A percentile compares a stretch with the other conserved stretches of the same genome.
These are phyloP conservation scores for Peucedramus taeniatus DNA, from an alignment of 2,113 vertebrate species.

Conservation along the genomic window DNA sequence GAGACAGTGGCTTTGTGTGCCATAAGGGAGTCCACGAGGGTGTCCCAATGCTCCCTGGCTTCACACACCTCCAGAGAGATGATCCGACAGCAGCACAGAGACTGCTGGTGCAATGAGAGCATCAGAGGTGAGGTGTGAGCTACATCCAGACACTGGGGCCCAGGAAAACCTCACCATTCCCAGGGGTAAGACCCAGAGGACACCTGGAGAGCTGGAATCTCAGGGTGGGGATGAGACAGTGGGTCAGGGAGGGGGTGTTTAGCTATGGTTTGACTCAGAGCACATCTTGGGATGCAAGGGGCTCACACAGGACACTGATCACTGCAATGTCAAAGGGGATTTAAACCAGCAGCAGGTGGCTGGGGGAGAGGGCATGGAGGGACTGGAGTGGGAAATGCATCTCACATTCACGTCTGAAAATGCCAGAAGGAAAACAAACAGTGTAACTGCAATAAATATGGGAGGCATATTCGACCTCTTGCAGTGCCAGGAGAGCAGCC, in stretches of 20 bases:
- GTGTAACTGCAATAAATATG: not conserved
- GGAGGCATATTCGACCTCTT: not conserved
- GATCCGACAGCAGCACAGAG: accelerated
- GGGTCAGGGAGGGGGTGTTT: accelerated
- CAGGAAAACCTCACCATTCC: not conserved
- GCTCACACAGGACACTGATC: not conserved
- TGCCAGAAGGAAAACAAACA: not conserved
- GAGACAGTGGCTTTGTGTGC: not conserved
- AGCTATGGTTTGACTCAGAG: not conserved
- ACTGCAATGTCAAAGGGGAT: not conserved
- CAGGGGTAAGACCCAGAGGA: not conserved
- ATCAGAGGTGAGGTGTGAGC: not conserved
- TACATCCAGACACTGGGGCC: not conserved
- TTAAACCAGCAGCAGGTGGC: not conserved
- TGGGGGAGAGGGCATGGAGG: not conserved
- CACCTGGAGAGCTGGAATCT: not conserved
- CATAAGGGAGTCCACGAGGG: not conserved
- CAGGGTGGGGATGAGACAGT: not conserved
- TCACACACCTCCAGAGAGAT: not conserved
- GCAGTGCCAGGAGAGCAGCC: not conserved
- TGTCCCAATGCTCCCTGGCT: not conserved
- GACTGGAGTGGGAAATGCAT: not conserved
- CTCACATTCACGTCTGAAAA: not conserved
- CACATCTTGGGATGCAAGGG: not conserved
- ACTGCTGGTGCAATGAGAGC: not conserved